These are phyloP conservation scores for Notospermus geniculatus DNA, from an alignment of 1,140 invertebrate genomes.

Conservation along the genomic window DNA sequence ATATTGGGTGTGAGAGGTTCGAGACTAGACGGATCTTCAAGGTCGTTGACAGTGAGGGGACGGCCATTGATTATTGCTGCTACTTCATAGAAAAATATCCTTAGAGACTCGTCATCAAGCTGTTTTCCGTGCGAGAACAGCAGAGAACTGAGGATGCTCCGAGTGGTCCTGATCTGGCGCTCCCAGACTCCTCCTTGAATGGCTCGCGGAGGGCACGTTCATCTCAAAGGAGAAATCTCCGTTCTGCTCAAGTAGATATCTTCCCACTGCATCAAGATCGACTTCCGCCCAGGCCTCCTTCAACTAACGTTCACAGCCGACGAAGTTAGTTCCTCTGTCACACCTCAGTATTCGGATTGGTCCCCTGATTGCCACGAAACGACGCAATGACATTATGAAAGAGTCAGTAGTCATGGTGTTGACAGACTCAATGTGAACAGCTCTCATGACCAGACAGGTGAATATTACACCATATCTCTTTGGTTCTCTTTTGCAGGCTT, in stretches of 20 bases:
- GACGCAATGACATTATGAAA: slow-evolving; percentile 4
- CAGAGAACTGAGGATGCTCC: neutral
- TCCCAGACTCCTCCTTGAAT: slow-evolving; percentile 12
- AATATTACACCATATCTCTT: too few relatives aligned
- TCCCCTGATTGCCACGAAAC: slow-evolving; percentile 7
- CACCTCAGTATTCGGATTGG: slow-evolving; percentile 10
- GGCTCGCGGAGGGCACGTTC: slow-evolving; percentile 8
- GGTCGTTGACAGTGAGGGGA: neutral
- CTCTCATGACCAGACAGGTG: too few relatives aligned
- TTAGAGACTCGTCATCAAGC: slow-evolving; percentile 7
- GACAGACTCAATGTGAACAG: too few relatives aligned
- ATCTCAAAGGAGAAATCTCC: slow-evolving; percentile 2
- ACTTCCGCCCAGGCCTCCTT: neutral
- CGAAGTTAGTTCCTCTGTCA: slow-evolving; percentile 9
- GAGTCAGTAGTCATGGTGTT: too few relatives aligned
- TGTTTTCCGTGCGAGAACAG: neutral
- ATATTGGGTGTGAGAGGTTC: slow-evolving; percentile 4
- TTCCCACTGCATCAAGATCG: neutral
- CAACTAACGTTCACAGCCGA: neutral
- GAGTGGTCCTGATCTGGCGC: slow-evolving; percentile 6
- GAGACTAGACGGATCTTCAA: slow-evolving; percentile 1
- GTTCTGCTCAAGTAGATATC: neutral
- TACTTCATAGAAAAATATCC: slow-evolving; percentile 12
- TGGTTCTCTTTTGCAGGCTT: too few relatives aligned
- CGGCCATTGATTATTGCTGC: slow-evolving; percentile 2